Conservation (phyloP, 2,888 invertebrate genomes). For the Oscheius sp. region DNA sequence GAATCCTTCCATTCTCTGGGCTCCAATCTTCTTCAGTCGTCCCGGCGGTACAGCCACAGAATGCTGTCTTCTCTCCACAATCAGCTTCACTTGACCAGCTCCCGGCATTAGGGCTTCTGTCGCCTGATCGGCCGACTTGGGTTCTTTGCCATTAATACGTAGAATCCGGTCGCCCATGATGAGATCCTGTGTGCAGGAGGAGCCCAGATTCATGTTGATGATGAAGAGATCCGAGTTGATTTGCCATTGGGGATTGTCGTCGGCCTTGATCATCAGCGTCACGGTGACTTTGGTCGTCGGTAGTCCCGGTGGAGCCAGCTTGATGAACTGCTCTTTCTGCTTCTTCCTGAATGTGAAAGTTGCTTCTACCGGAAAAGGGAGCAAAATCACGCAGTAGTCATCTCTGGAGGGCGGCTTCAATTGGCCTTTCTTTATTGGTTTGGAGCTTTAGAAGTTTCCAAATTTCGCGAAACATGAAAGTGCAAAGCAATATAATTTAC, state of each 20-base stretch:
- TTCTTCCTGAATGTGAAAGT: too few species aligned
- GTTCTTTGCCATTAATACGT: constrained; percentile 3
- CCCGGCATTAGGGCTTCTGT: not conserved
- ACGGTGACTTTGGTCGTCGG: constrained; percentile 2
- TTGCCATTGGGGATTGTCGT: constrained; percentile 3
- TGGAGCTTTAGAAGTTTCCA: too few species aligned
- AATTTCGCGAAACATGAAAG: too few species aligned
- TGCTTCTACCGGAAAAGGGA: too few species aligned
- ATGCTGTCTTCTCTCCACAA: constrained; percentile 10
- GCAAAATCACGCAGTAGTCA: too few species aligned
- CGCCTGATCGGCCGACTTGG: constrained; percentile 13
- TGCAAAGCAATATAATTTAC: too few species aligned
- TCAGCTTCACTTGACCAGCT: not conserved
- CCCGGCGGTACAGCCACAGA: not conserved
- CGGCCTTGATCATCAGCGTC: not conserved
- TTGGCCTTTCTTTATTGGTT: too few species aligned
- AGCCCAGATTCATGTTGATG: constrained; percentile 13
- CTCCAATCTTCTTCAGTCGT: constrained; percentile 24
- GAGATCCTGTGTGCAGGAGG: constrained; percentile 19
- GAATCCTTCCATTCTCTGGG: constrained; percentile 32
- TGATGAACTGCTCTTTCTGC: constrained; percentile 7
- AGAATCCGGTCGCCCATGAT: constrained; percentile 28
- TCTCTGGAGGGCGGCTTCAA: too few species aligned
- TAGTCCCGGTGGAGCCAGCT: constrained; percentile 7
- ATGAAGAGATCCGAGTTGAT: constrained; percentile 30